phyloP scores from a whole-genome alignment of 2,888 invertebrate genomes.

The Vesta saturnalis region DNA sequence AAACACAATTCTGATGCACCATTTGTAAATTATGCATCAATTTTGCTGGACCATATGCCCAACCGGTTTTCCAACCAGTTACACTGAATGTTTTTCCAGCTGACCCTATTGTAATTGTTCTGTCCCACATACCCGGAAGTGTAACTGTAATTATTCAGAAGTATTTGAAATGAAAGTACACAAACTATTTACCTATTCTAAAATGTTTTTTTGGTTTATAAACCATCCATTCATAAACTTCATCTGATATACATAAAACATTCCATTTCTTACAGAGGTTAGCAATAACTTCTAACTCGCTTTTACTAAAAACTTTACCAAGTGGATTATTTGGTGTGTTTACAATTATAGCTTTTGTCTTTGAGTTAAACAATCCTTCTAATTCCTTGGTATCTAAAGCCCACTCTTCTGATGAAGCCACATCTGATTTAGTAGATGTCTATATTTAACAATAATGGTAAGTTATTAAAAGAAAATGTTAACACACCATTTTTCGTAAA shows the following conservation, averaged over 20 bases:
- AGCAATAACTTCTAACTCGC: slow-evolving; percentile 82
- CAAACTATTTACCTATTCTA: slow-evolving; percentile 78
- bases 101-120: slow-evolving; percentile 96
- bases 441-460: not conserved
- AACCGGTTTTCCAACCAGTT: slow-evolving; percentile 97
- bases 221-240: slow-evolving; percentile 98
- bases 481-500: slow-evolving; percentile 75
- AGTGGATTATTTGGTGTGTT: slow-evolving; percentile 98
- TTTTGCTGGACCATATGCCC: slow-evolving; percentile 91
- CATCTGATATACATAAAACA: slow-evolving; percentile 92
- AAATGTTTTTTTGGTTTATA: slow-evolving; percentile 86
- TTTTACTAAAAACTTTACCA: slow-evolving; percentile 84
- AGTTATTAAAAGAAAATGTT: not conserved
- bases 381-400: slow-evolving; percentile 85
- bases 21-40: slow-evolving; percentile 84
- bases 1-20: slow-evolving; percentile 94
- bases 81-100: slow-evolving; percentile 98
- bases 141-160: slow-evolving; percentile 60
- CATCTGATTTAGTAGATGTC: slow-evolving; percentile 48
- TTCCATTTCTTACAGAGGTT: slow-evolving; percentile 92
- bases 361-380: slow-evolving; percentile 79
- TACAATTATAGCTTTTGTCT: slow-evolving; percentile 93
- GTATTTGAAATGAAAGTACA: not conserved
- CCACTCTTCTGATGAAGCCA: slow-evolving; percentile 84
- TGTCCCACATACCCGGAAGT: slow-evolving; percentile 96